Conservation (phyloP, 2,888 invertebrate genomes). For the Lasioglossum villosulum region DNA sequence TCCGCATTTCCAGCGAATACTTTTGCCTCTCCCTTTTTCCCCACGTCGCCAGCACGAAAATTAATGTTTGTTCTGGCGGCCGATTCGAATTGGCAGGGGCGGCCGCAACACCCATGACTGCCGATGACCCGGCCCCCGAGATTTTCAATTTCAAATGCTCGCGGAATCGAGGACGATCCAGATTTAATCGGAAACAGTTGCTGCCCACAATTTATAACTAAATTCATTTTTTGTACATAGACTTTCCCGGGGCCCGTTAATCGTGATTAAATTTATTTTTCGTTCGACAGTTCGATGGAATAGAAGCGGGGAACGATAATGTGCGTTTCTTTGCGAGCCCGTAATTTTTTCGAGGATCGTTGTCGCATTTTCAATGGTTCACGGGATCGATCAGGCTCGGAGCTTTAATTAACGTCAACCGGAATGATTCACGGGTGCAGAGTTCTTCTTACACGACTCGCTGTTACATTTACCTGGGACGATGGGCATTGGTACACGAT, state of each 20-base stretch:
- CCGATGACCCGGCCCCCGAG: slow-evolving; percentile 45
- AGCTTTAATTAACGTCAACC: background rate
- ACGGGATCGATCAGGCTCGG: background rate
- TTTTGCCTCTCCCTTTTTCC: slow-evolving; percentile 41
- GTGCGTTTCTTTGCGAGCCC: background rate
- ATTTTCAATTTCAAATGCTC: slow-evolving; percentile 61
- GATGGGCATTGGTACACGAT: background rate
- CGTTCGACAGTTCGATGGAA: background rate
- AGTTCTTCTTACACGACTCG: slow-evolving; percentile 10
- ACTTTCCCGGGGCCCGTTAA: background rate
- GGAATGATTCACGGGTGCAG: background rate
- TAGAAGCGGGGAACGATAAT: background rate
- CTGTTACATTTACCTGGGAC: background rate
- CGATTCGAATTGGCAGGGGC: slow-evolving; percentile 44
- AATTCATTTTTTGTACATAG: slow-evolving; percentile 17
- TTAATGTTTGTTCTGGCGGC: slow-evolving; percentile 59
- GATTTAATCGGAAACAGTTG: slow-evolving; percentile 33
- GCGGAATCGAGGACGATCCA: slow-evolving; percentile 18
- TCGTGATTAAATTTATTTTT: background rate
- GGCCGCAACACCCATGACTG: slow-evolving; percentile 47
- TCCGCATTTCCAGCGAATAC: slow-evolving; percentile 56
- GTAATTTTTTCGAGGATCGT: background rate
- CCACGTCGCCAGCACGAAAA: slow-evolving; percentile 49
- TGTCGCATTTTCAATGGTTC: background rate
- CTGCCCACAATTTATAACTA: slow-evolving; percentile 50